Evolutionary conservation across 2,113 vertebrate genomes (phyloP).

Genomic region (Callopanchax toddi): DNA sequence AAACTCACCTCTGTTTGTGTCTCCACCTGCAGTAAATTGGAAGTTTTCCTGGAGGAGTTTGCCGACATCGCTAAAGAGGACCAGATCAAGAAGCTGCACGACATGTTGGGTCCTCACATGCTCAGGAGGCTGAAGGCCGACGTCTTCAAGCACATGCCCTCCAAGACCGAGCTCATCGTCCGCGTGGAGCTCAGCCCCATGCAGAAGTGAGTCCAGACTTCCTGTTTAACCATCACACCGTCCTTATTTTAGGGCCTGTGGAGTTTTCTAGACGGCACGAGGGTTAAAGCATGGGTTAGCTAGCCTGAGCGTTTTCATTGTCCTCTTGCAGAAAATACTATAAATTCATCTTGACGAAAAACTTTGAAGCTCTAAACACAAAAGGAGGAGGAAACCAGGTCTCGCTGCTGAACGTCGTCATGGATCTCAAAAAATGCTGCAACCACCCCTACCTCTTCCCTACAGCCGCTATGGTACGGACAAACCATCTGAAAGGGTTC

Average conservation of each 20-base stretch:
- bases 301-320: neutral
- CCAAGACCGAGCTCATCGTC: constrained; percentile 96
- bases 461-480: constrained; percentile 91
- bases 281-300: no score
- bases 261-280: no score
- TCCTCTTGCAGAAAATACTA: constrained; percentile 89
- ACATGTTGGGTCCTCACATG: constrained; percentile 99
- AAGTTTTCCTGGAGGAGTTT: constrained; percentile 97
- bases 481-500: neutral
- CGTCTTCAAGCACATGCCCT: constrained; percentile 99
- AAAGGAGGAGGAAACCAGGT: constrained; percentile 96
- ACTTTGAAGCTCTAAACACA: constrained; percentile 96
- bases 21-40: constrained; percentile 85
- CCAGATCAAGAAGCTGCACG: constrained; percentile 98
- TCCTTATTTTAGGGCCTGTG: no score
- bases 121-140: constrained; percentile 95
- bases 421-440: constrained; percentile 99
- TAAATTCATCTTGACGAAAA: constrained; percentile 96
- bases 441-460: constrained; percentile 99
- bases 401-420: constrained; percentile 95
- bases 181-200: constrained; percentile 96
- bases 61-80: constrained; percentile 98
- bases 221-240: no score
- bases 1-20: neutral
- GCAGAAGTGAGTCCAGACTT: constrained; percentile 89